Evolutionary conservation across 2,113 vertebrate genomes (phyloP).

Genomic region (Ramphastos sulfuratus): DNA sequence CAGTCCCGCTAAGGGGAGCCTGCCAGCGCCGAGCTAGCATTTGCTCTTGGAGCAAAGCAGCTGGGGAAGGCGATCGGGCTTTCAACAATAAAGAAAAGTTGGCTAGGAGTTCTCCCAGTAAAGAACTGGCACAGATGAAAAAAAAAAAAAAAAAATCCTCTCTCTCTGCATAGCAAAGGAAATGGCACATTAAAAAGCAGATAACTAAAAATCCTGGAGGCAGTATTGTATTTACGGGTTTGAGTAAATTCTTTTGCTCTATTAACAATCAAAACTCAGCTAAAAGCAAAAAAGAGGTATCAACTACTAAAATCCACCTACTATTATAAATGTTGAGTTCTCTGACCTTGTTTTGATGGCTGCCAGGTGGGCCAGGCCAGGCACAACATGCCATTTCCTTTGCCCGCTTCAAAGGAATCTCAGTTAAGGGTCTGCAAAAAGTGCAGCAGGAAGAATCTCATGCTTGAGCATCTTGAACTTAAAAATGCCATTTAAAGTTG

Average conservation of each 20-base stretch:
- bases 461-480: neutral
- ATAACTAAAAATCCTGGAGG: conserved; percentile 29
- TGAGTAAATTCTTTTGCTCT: conserved; percentile 18
- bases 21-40: conserved; percentile 62
- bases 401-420: conserved; percentile 25
- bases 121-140: conserved; percentile 8
- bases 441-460: conserved; percentile 29
- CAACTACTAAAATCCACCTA: neutral
- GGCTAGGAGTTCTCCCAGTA: conserved; percentile 13
- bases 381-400: conserved; percentile 31
- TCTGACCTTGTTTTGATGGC: neutral
- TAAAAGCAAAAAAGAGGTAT: neutral
- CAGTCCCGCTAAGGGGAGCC: neutral
- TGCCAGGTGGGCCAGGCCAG: conserved; percentile 45
- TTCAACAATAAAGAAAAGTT: conserved; percentile 9
- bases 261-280: conserved; percentile 26
- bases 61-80: neutral
- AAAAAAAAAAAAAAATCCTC: neutral
- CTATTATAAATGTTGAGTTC: neutral
- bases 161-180: neutral
- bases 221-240: neutral
- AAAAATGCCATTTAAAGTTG: neutral
- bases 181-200: conserved; percentile 41
- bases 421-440: conserved; percentile 26
- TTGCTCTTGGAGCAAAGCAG: conserved; percentile 44